Conservation (phyloP, 2,888 invertebrate genomes). For the Plebejus argus region DNA sequence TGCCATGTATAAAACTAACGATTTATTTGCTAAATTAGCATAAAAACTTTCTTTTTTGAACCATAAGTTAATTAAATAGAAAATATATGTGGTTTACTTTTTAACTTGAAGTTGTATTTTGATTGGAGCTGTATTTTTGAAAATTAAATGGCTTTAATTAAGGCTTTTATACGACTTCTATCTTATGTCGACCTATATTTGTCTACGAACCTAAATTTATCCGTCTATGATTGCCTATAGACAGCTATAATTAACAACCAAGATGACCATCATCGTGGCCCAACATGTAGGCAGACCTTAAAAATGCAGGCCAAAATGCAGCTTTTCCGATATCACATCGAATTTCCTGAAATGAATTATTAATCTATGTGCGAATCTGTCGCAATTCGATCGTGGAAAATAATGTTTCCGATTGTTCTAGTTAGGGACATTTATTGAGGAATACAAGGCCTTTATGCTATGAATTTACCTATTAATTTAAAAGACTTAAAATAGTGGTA, state of each 20-base stretch:
- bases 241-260: no score
- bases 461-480: no score
- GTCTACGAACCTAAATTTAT: no score
- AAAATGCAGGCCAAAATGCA: background rate
- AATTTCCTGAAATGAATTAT: background rate
- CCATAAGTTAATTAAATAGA: background rate
- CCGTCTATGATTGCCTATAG: no score
- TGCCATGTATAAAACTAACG: background rate
- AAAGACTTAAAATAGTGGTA: no score
- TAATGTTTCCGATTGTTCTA: constrained; percentile 5
- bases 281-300: background rate
- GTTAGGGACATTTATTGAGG: background rate
- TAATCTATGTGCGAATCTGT: background rate
- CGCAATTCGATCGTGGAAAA: background rate
- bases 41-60: background rate
- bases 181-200: no score
- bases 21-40: background rate
- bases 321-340: background rate
- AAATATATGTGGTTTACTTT: background rate
- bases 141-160: no score
- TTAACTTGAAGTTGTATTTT: no score
- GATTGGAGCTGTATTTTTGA: no score
- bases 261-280: background rate
- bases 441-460: background rate
- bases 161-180: no score